Evolutionary conservation across 2,888 invertebrate species (phyloP).

Genomic region (Nephrocerus scutellatus): DNA sequence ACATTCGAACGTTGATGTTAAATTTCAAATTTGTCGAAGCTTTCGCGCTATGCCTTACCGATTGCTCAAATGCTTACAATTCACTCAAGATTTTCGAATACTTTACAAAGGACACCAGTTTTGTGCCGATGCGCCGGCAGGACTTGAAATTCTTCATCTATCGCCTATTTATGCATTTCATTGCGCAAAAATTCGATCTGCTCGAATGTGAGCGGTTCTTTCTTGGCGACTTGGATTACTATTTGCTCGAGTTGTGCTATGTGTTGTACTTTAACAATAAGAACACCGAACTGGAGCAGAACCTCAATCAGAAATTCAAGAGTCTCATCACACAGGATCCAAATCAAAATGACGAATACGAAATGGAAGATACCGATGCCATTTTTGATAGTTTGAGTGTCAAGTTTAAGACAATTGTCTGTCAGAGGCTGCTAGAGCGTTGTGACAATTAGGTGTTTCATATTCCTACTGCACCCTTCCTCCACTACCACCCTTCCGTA

Average conservation of each 20-base stretch:
- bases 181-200: slow-evolving; percentile 40
- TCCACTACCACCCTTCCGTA: too few relatives aligned
- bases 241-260: slow-evolving; percentile 44
- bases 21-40: slow-evolving; percentile 47
- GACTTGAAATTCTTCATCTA: slow-evolving; percentile 47
- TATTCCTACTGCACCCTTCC: too few relatives aligned
- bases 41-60: slow-evolving; percentile 41
- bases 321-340: slow-evolving; percentile 32
- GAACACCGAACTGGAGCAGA: slow-evolving; percentile 41
- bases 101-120: slow-evolving; percentile 47
- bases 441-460: too few relatives aligned
- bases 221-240: slow-evolving; percentile 45
- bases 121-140: slow-evolving; percentile 44
- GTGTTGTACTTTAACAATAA: slow-evolving; percentile 47
- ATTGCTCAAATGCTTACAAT: slow-evolving; percentile 36
- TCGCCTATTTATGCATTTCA: slow-evolving; percentile 43
- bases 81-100: slow-evolving; percentile 47
- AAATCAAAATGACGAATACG: slow-evolving; percentile 30
- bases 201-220: slow-evolving; percentile 45
- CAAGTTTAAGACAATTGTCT: slow-evolving; percentile 46
- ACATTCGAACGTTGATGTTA: slow-evolving; percentile 44
- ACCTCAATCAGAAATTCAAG: slow-evolving; percentile 43
- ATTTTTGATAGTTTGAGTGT: slow-evolving; percentile 46
- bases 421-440: slow-evolving; percentile 44
- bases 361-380: slow-evolving; percentile 42